Evolutionary conservation across 2,797 vertebrate genomes (phyloP).

Genomic region (Muscicapa striata): DNA sequence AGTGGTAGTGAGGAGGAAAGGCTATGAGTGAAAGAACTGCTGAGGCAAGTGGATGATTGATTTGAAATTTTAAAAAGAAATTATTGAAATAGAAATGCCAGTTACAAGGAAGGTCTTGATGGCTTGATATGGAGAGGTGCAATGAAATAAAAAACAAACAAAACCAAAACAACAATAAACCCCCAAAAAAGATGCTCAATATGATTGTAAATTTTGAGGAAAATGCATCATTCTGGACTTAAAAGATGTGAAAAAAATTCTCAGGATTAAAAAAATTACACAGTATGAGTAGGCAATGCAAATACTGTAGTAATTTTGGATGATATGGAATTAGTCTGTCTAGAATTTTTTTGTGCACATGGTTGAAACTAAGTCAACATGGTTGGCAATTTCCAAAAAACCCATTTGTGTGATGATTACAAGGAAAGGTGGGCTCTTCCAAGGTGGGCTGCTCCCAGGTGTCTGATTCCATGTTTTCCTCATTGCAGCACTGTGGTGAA

Average conservation of each 20-base stretch:
- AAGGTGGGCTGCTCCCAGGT: background rate
- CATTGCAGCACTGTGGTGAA: background rate
- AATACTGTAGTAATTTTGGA: background rate
- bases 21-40: background rate
- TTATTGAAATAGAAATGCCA: background rate
- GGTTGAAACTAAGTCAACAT: background rate
- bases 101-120: background rate
- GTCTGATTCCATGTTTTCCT: background rate
- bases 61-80: background rate
- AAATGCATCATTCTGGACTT: background rate
- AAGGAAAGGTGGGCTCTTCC: background rate
- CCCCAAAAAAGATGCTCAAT: background rate
- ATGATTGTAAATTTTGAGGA: background rate
- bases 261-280: background rate
- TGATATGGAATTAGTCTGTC: background rate
- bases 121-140: background rate
- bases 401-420: rapidly evolving
- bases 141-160: background rate
- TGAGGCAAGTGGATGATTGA: background rate
- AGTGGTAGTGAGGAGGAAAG: background rate
- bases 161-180: background rate
- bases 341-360: background rate
- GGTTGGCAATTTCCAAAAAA: background rate
- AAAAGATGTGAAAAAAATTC: background rate
- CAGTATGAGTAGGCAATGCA: background rate